Evolutionary conservation across 2,797 vertebrate species (phyloP).

Genomic region (Jordanella pulchra): DNA sequence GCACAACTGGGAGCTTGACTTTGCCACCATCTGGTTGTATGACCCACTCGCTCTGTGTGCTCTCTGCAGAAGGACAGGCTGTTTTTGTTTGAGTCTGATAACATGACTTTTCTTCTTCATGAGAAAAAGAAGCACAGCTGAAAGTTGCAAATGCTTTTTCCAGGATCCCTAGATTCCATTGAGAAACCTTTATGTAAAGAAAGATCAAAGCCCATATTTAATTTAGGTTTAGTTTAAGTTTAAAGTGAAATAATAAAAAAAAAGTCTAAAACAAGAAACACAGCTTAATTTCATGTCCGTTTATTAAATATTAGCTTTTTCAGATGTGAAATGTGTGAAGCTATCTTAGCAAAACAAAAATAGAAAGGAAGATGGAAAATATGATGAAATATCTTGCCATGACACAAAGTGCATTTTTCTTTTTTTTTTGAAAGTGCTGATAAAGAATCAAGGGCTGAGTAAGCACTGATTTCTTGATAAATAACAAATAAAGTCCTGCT

Average conservation of each 20-base stretch:
- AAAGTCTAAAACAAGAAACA: too few species aligned
- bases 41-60: constrained; percentile 10
- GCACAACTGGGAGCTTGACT: constrained; percentile 49
- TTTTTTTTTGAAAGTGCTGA: too few species aligned
- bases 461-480: too few species aligned
- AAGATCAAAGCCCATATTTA: not conserved
- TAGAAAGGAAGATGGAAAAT: not conserved
- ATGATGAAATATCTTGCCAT: not conserved
- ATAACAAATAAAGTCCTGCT: not conserved
- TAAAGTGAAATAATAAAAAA: too few species aligned
- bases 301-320: too few species aligned
- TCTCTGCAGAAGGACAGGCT: constrained; percentile 10
- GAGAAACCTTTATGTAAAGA: not conserved
- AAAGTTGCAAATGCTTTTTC: not conserved
- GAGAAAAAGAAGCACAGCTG: not conserved
- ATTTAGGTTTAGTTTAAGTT: not conserved
- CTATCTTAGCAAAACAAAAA: too few species aligned
- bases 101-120: not conserved
- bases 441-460: not conserved
- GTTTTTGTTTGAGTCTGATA: not conserved
- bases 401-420: too few species aligned
- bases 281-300: too few species aligned
- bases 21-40: constrained; percentile 36
- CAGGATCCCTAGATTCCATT: not conserved
- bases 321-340: too few species aligned